Evolutionary conservation across 2,113 vertebrate species (phyloP), one percentile per base, ranked within the genome.

Genomic region (Hippoglossus stenolepis): DNA sequence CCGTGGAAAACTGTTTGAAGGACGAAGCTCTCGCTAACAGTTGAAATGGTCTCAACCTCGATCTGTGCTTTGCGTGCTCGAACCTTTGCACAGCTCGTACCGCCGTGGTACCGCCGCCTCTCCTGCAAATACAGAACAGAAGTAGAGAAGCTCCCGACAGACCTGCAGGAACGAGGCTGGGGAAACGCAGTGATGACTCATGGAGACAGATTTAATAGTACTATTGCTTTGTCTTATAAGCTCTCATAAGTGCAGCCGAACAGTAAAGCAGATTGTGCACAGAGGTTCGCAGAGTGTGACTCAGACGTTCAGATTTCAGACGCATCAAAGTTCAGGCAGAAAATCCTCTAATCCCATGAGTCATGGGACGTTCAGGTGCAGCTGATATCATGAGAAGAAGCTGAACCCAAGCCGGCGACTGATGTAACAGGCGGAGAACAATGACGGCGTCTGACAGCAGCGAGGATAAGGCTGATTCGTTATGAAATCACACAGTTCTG

Each of bases 141-240:
- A 3, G 38, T 58, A 18, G 70, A 18, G 70, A 79, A 75, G 24
- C 70, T 56, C 73, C 76, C 73, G 78, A 49, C 17, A 24, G 12
- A 40, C 9, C 31, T 31, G 31, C 31, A 6, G 70, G 63, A 5
- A 31, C 31, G 31, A 49, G 47, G 70, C 64, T 60, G 13, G 78
- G 57, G 63, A 66, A 70, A 70, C 35, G 86, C 86, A 82, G 86
- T 0, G 74, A 79, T 89, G 89, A 89, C 76, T 91, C 89, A 91
- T 4, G 18, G 65, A 77, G 61, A 73, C 54, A 38, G 57, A 79
- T 73, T 63, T 62, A 70, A 72, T 80, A 83, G 65, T 78, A 76
- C 70, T 78, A 61, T 35, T 31, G 57, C 73, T 69, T 53, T 63
- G 28, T 65, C 65, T 73, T 56, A 23, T 45, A 62, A 69, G 47